phyloP scores from a whole-genome alignment of 2,113 vertebrate genomes.

The Heterocephalus glaber region DNA sequence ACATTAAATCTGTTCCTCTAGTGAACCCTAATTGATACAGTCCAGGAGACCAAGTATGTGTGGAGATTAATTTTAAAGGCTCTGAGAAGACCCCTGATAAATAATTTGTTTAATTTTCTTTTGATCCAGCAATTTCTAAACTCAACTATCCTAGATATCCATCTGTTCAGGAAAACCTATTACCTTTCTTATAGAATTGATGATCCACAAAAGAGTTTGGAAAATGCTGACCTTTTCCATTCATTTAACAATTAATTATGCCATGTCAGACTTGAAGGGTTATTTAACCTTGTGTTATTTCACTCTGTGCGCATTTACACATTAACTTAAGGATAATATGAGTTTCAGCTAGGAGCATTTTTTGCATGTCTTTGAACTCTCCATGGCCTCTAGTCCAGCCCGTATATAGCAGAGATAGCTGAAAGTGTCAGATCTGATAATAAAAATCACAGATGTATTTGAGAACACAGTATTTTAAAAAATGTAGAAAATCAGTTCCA shows the following conservation, averaged over 20 bases:
- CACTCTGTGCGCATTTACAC: not conserved
- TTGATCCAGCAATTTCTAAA: slow-evolving; percentile 48
- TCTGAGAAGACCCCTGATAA: not conserved
- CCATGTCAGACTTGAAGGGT: not conserved
- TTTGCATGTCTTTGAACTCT: slow-evolving; percentile 27
- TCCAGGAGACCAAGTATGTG: not conserved
- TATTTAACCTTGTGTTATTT: slow-evolving; percentile 15
- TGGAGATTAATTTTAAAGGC: not conserved
- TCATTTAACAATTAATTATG: slow-evolving; percentile 37
- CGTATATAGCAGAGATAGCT: not conserved
- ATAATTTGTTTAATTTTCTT: slow-evolving; percentile 39
- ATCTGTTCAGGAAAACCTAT: slow-evolving; percentile 22
- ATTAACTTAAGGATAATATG: slow-evolving; percentile 11
- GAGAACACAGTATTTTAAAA: not conserved
- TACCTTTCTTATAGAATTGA: slow-evolving; percentile 23
- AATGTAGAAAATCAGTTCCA: not conserved
- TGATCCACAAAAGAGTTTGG: not conserved
- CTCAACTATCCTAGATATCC: not conserved
- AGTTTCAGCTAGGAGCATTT: not conserved
- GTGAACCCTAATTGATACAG: not conserved
- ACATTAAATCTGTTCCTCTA: not conserved
- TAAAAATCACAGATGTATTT: not conserved
- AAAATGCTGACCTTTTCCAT: not conserved
- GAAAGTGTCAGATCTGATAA: not conserved
- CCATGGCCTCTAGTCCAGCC: not conserved